Conservation (phyloP, 2,113 vertebrate species). For the Sarotherodon lohbergeri region DNA sequence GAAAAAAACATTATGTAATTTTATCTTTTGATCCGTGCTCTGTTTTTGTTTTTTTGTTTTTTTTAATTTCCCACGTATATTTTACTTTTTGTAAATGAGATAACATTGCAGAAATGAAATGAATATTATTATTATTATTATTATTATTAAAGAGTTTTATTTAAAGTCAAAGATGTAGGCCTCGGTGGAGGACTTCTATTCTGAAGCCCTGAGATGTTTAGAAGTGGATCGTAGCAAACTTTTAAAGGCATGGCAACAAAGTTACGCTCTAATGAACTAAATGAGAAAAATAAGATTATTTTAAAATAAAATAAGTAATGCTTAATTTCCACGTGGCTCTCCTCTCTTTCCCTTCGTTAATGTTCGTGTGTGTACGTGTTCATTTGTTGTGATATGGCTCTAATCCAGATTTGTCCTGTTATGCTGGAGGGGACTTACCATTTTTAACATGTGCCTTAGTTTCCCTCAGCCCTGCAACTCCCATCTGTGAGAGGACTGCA, state of each 20-base stretch:
- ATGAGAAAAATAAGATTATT: conserved; percentile 84
- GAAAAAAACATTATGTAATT: conserved; percentile 31
- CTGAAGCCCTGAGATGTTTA: conserved; percentile 78
- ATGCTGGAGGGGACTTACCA: conserved; percentile 10
- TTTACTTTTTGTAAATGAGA: conserved; percentile 85
- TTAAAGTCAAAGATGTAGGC: conserved; percentile 82
- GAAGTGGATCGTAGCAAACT: conserved; percentile 69
- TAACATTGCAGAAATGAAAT: conserved; percentile 79
- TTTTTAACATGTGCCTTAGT: conserved; percentile 39
- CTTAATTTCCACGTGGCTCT: conserved; percentile 62
- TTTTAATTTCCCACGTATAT: conserved; percentile 28
- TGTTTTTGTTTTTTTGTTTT: conserved; percentile 45
- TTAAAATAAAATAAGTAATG: conserved; percentile 88
- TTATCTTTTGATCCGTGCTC: conserved; percentile 62
- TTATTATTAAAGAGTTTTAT: conserved; percentile 86
- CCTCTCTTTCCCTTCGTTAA: conserved; percentile 67
- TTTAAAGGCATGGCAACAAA: conserved; percentile 90
- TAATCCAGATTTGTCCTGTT: conserved; percentile 52
- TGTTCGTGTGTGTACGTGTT: conserved; percentile 45
- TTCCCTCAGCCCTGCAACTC: conserved; percentile 34
- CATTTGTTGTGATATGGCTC: conserved; percentile 53
- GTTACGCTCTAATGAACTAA: conserved; percentile 80
- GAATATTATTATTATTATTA: conserved; percentile 67
- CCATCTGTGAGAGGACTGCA: conserved; percentile 47
- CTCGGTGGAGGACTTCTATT: conserved; percentile 74